These are phyloP conservation scores for Myotis daubentonii DNA, from an alignment of 2,797 vertebrate genomes.

Conservation along the genomic window DNA sequence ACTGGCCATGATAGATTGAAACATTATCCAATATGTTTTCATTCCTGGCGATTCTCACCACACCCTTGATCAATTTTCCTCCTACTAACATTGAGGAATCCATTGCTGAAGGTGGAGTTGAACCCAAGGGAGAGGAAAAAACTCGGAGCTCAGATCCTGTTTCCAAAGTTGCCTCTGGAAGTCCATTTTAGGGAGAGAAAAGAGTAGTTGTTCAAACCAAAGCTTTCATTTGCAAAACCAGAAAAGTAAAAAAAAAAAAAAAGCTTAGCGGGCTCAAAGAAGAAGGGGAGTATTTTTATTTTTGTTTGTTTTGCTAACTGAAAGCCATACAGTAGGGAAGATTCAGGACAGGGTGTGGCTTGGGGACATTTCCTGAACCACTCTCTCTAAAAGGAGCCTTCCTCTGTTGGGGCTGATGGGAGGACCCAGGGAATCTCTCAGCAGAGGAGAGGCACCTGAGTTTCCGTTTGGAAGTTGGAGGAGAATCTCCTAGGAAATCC, in stretches of 20 bases:
- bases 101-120: not conserved
- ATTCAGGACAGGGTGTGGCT: not conserved
- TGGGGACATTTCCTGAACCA: constrained; percentile 29
- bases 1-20: rapidly evolving
- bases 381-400: not conserved
- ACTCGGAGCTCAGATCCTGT: not conserved
- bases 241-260: not conserved
- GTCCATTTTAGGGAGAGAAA: not conserved
- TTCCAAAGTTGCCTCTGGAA: not conserved
- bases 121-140: not conserved
- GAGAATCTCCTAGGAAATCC: not conserved
- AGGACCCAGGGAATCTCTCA: not conserved
- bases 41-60: not conserved
- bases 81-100: not conserved
- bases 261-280: not conserved
- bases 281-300: constrained; percentile 33
- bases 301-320: constrained; percentile 58
- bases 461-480: not conserved
- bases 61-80: rapidly evolving
- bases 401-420: not conserved
- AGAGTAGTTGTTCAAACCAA: constrained; percentile 8
- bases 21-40: not conserved
- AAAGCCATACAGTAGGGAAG: constrained; percentile 2
- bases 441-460: not conserved
- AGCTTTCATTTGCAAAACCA: constrained; percentile 58